Percentiles rank a stretch among this genome's conserved stretches.
phyloP scores from a whole-genome alignment of 30 jellyfish, hydroid and myxozoan species.

The Euphysa ruthae region DNA sequence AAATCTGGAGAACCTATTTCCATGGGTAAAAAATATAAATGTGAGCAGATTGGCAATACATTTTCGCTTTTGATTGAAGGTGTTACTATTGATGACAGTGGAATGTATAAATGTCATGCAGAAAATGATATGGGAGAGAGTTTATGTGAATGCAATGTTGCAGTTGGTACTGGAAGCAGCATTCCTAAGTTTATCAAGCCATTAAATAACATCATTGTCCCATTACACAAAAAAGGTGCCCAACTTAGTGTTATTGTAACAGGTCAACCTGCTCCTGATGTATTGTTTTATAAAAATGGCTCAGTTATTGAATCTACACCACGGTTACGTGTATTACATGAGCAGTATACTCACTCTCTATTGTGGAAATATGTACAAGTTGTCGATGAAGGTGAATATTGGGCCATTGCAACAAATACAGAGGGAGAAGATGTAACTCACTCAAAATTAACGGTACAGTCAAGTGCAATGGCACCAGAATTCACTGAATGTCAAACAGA shows the following conservation, averaged over 20 bases:
- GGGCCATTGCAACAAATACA: constrained; percentile 60
- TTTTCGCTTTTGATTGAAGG: constrained; percentile 27
- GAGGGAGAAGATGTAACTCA: constrained; percentile 36
- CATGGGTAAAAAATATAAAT: constrained; percentile 42
- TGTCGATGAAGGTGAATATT: constrained; percentile 86
- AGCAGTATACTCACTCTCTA: constrained; percentile 1
- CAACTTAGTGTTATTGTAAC: constrained; percentile 47
- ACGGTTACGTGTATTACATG: constrained; percentile 9
- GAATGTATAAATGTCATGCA: constrained; percentile 89
- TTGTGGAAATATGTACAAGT: constrained; percentile 16
- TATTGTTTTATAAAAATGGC: constrained; percentile 58
- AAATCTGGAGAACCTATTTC: constrained; percentile 46
- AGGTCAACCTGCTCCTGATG: constrained; percentile 71
- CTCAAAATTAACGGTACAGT: neutral
- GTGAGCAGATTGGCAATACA: constrained; percentile 39
- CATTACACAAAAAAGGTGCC: constrained; percentile 23
- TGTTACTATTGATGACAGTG: constrained; percentile 63
- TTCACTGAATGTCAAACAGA: neutral
- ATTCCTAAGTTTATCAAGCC: constrained; percentile 43
- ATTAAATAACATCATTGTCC: constrained; percentile 34
- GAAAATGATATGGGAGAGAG: constrained; percentile 61
- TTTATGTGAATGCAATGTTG: constrained; percentile 27
- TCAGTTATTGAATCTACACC: constrained; percentile 38
- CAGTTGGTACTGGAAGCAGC: constrained; percentile 1
- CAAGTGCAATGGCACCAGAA: constrained; percentile 12